phyloP scores from a whole-genome alignment of 1,140 invertebrate genomes.

The Scaptodrosophila lebanonensis region DNA sequence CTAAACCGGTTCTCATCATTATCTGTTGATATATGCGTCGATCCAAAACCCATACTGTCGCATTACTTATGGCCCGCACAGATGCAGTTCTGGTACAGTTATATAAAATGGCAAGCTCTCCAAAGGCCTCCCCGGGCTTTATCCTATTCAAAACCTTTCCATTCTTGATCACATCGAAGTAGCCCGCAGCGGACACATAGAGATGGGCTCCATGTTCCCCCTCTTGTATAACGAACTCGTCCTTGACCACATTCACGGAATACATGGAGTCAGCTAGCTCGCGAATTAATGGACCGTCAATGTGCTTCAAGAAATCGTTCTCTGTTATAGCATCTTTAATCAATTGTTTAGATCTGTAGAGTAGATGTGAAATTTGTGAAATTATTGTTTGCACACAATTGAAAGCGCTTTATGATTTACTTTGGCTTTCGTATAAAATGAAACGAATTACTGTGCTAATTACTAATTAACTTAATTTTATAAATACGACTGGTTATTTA shows the following conservation, averaged over 20 bases:
- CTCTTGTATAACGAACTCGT: constrained; percentile 86
- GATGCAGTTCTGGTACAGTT: constrained; percentile 90
- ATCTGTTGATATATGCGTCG: constrained; percentile 87
- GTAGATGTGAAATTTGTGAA: no score
- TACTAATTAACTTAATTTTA: no score
- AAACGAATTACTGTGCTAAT: no score
- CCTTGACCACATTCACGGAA: constrained; percentile 81
- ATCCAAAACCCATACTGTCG: constrained; percentile 89
- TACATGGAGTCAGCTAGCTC: constrained; percentile 90
- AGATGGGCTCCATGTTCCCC: constrained; percentile 82
- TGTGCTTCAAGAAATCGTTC: constrained; percentile 89
- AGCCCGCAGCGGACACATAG: constrained; percentile 83
- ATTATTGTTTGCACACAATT: no score
- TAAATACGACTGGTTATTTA: no score
- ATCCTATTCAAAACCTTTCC: constrained; percentile 82
- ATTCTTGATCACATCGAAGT: constrained; percentile 85
- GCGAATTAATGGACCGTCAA: constrained; percentile 83
- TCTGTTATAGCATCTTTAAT: constrained; percentile 87
- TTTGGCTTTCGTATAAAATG: no score
- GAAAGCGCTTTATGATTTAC: no score
- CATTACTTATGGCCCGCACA: constrained; percentile 82
- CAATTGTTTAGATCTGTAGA: constrained; percentile 85
- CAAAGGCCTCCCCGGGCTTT: constrained; percentile 83
- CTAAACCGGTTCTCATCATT: constrained; percentile 86
- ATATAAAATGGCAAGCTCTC: constrained; percentile 88